Percentiles rank a stretch among this genome's conserved stretches.
Evolutionary conservation across 2,888 invertebrate genomes (phyloP).

Genomic region (Tridacna gigas): DNA sequence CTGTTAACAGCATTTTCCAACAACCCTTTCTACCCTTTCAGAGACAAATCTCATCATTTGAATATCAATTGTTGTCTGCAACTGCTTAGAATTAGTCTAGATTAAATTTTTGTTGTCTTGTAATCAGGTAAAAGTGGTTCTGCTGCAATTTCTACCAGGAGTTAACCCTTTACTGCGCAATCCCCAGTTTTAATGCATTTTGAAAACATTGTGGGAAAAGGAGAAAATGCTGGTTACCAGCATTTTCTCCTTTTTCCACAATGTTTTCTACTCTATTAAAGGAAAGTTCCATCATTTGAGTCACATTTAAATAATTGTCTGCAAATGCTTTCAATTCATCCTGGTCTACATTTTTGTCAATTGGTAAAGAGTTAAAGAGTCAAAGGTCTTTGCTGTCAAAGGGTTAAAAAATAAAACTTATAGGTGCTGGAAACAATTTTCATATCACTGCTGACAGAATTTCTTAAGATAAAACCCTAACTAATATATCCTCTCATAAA

Average conservation of each 20-base stretch:
- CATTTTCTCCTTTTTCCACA: neutral
- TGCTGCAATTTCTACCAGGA: neutral
- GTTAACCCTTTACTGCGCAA: neutral
- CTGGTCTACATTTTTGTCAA: neutral
- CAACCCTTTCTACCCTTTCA: too few species aligned
- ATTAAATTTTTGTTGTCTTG: neutral
- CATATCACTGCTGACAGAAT: too few species aligned
- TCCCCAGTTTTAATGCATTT: neutral
- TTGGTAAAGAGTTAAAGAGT: neutral
- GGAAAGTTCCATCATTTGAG: too few species aligned
- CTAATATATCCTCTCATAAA: slow-evolving; percentile 94
- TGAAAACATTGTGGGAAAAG: neutral
- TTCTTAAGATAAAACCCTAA: neutral
- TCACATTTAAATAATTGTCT: neutral
- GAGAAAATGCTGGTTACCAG: neutral
- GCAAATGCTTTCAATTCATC: neutral
- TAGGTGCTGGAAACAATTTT: too few species aligned
- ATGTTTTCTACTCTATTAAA: neutral
- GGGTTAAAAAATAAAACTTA: too few species aligned
- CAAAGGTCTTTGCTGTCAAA: too few species aligned
- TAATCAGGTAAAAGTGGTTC: neutral
- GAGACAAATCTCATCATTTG: too few species aligned
- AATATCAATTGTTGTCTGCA: too few species aligned
- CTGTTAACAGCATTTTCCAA: too few species aligned
- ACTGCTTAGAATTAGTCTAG: too few species aligned